Conservation (phyloP, 2,113 vertebrate genomes). For the Chamaea fasciata region DNA sequence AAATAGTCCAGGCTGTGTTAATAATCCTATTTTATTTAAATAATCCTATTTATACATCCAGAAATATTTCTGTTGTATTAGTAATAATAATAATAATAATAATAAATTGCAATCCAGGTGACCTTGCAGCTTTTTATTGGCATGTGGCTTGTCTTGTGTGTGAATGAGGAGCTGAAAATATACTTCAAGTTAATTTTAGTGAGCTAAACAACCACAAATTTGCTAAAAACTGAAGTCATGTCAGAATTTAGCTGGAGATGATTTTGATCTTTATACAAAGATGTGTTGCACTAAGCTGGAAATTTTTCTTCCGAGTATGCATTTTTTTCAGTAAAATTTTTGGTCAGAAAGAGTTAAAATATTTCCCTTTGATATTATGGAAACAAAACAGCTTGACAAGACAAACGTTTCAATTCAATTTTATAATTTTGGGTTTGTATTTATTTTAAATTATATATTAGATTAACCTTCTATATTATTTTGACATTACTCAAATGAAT, state of each 20-base stretch:
- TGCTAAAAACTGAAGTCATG: background rate
- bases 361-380: background rate
- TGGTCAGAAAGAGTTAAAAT: background rate
- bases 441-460: slow-evolving; percentile 36
- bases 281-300: background rate
- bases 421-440: background rate
- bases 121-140: background rate
- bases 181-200: background rate
- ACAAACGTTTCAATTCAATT: background rate
- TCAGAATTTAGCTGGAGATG: background rate
- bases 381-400: background rate
- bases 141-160: background rate
- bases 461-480: slow-evolving; percentile 4
- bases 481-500: background rate
- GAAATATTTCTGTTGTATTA: background rate
- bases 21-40: background rate
- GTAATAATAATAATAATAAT: background rate
- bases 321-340: background rate
- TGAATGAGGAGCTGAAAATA: background rate
- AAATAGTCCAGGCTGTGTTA: background rate
- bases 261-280: background rate
- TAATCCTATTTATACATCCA: no score
- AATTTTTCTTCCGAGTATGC: background rate
- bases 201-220: background rate
- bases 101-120: background rate